These are phyloP conservation scores for Brachyalestes nurse DNA, from an alignment of 2,797 vertebrate species.

Conservation along the genomic window DNA sequence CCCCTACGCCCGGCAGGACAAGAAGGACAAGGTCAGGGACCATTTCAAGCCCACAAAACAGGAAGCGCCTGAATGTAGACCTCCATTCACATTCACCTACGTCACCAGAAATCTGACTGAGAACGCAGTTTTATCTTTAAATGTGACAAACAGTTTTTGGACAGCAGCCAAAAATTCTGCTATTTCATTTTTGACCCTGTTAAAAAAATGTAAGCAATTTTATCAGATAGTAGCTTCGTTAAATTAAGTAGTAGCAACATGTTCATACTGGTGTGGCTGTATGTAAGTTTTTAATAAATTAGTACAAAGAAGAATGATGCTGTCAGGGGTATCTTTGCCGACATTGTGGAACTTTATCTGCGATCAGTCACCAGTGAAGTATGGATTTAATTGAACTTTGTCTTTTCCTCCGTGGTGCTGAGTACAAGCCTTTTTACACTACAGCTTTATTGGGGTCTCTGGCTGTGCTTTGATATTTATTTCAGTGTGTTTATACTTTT, in stretches of 20 bases:
- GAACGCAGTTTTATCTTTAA: too few species aligned
- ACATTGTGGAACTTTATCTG: not conserved
- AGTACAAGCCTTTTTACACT: not conserved
- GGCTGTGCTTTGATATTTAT: not conserved
- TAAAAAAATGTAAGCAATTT: too few species aligned
- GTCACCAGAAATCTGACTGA: too few species aligned
- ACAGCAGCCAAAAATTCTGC: too few species aligned
- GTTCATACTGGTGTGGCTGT: too few species aligned
- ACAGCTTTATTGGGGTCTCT: not conserved
- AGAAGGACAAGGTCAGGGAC: slow-evolving; percentile 92
- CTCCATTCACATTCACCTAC: too few species aligned
- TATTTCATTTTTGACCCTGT: too few species aligned
- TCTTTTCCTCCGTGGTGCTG: not conserved
- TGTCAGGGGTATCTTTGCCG: not conserved
- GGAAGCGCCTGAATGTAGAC: not conserved
- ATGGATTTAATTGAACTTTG: slow-evolving; percentile 11
- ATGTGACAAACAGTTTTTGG: too few species aligned
- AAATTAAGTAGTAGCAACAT: too few species aligned
- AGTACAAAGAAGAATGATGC: not conserved
- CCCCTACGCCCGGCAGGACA: slow-evolving; percentile 96
- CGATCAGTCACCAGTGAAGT: not conserved
- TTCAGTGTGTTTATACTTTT: not conserved
- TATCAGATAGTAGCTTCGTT: too few species aligned
- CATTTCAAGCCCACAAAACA: not conserved
- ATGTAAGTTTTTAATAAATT: too few species aligned